Conservation (phyloP, 1,140 invertebrate genomes). For the Drosophila repleta region DNA sequence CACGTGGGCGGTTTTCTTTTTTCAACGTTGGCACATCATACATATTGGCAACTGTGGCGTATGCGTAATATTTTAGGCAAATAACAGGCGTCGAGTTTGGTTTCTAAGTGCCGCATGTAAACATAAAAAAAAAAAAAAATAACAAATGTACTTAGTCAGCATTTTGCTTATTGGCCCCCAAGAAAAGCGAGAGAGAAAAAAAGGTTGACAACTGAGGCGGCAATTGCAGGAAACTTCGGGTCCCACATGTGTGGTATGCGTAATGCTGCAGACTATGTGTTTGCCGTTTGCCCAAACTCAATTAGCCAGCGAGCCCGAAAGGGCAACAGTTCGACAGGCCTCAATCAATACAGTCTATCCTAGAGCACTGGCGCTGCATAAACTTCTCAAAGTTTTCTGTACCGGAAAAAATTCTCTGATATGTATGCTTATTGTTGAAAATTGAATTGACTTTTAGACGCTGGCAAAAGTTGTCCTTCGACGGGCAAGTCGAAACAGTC, state of each 20-base stretch:
- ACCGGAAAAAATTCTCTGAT: slow-evolving; percentile 25
- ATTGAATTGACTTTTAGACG: slow-evolving; percentile 35
- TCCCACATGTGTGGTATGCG: slow-evolving; percentile 30
- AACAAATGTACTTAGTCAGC: slow-evolving; percentile 25
- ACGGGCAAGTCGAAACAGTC: not conserved
- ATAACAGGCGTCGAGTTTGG: slow-evolving; percentile 47
- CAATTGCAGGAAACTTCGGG: slow-evolving; percentile 1
- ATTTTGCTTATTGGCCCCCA: slow-evolving; percentile 31
- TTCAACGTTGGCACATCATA: slow-evolving; percentile 35
- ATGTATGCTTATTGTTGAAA: slow-evolving; percentile 12
- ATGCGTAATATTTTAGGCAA: slow-evolving; percentile 65
- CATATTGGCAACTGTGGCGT: slow-evolving; percentile 51
- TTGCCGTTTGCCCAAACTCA: slow-evolving; percentile 34
- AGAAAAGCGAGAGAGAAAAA: not conserved
- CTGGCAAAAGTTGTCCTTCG: slow-evolving; percentile 3
- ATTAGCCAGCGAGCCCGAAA: slow-evolving; percentile 26
- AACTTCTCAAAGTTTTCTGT: slow-evolving; percentile 20
- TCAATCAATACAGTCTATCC: slow-evolving; percentile 31
- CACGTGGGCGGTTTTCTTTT: slow-evolving; percentile 55
- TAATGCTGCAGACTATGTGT: slow-evolving; percentile 23
- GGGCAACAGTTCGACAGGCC: slow-evolving; percentile 6
- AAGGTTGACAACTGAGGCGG: slow-evolving; percentile 27
- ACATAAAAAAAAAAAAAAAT: slow-evolving; percentile 32
- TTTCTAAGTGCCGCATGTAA: slow-evolving; percentile 29
- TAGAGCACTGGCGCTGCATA: not conserved